Conservation (phyloP, 2,797 vertebrate species). For the Gobio occitaniae region DNA sequence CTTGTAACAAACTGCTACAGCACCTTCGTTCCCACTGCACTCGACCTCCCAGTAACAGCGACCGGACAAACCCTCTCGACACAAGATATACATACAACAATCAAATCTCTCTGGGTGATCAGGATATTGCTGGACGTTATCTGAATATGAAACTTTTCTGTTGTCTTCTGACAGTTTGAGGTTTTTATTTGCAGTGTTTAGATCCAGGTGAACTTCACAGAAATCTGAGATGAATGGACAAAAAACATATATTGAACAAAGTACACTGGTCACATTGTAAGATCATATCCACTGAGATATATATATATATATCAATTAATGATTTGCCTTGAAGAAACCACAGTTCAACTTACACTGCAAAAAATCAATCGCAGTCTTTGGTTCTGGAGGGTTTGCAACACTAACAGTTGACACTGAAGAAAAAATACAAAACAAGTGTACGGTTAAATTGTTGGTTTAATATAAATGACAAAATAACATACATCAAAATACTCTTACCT, state of each 20-base stretch:
- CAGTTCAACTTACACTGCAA: constrained; percentile 21
- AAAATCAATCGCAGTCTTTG: not conserved
- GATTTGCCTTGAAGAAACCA: not conserved
- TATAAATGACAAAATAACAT: not conserved
- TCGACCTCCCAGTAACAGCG: constrained; percentile 53
- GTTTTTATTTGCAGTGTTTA: not conserved
- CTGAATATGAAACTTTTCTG: not conserved
- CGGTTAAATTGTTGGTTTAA: too few relatives aligned
- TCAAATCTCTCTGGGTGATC: constrained; percentile 39
- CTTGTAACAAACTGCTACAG: constrained; percentile 33
- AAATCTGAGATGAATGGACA: not conserved
- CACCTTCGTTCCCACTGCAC: not conserved
- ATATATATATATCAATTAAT: not conserved
- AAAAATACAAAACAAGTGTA: too few relatives aligned
- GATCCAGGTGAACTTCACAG: not conserved
- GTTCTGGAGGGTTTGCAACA: not conserved
- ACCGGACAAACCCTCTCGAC: constrained; percentile 39
- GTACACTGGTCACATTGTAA: not conserved
- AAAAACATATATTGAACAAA: too few relatives aligned
- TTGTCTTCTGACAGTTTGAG: constrained; percentile 2
- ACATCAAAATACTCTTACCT: not conserved
- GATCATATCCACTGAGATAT: not conserved
- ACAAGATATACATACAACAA: not conserved
- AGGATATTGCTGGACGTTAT: not conserved
- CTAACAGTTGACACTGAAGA: constrained; percentile 12